These are phyloP conservation scores for Byasa hedistus DNA, from an alignment of 2,888 invertebrate species.

Conservation along the genomic window DNA sequence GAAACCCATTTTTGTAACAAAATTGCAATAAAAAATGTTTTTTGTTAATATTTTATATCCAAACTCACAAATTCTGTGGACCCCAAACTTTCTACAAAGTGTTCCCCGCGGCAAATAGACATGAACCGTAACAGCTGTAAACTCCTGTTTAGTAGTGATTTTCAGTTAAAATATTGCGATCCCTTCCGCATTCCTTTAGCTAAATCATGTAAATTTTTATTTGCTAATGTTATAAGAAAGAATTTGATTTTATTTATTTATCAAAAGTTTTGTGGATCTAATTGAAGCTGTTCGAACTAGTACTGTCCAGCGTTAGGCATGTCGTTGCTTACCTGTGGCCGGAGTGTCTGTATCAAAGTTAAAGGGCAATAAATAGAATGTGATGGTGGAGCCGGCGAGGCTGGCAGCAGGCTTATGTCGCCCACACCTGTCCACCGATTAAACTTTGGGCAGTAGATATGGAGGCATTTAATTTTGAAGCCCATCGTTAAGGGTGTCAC, in stretches of 20 bases:
- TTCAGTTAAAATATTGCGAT: background rate
- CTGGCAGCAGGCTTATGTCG: constrained; percentile 45
- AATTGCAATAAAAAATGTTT: too few relatives aligned
- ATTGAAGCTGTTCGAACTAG: constrained; percentile 18
- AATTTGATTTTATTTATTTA: too few relatives aligned
- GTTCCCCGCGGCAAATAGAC: too few relatives aligned
- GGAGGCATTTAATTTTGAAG: constrained; percentile 53
- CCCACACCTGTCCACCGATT: constrained; percentile 68
- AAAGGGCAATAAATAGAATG: constrained; percentile 61
- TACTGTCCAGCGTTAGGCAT: constrained; percentile 26
- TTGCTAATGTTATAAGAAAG: too few relatives aligned
- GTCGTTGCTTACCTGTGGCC: constrained; percentile 33
- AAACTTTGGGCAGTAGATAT: constrained; percentile 56
- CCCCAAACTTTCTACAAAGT: too few relatives aligned
- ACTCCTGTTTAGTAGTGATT: too few relatives aligned
- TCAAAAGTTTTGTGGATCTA: constrained; percentile 4
- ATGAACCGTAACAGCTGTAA: too few relatives aligned
- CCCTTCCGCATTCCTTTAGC: too few relatives aligned
- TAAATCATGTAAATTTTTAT: too few relatives aligned
- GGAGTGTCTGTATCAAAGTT: constrained; percentile 40
- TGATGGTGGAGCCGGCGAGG: constrained; percentile 36
- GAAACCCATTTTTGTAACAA: too few relatives aligned
- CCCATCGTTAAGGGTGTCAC: constrained; percentile 43
- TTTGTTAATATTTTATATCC: too few relatives aligned
- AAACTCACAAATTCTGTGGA: too few relatives aligned